phyloP scores from a whole-genome alignment of 2,888 invertebrate species.

The Hemistola chrysoprasaria region DNA sequence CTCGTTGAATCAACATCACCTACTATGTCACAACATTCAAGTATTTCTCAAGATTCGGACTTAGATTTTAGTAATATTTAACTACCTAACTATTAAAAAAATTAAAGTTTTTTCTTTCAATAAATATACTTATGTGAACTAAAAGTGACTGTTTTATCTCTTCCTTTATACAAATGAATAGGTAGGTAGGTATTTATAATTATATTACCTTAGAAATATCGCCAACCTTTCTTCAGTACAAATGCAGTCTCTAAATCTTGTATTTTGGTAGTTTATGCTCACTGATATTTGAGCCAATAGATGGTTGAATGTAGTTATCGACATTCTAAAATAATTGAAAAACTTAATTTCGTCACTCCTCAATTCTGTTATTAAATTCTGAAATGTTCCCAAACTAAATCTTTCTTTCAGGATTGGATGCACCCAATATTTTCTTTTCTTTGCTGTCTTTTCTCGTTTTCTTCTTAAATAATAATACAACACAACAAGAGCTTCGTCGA shows the following conservation, averaged over 20 bases:
- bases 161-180: conserved; percentile 7
- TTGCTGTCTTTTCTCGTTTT: too few species aligned
- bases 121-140: conserved; percentile 15
- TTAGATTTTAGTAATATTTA: conserved; percentile 21
- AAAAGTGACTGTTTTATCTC: conserved; percentile 8
- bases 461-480: too few species aligned
- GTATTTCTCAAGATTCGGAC: conserved; percentile 17
- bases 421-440: too few species aligned
- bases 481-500: too few species aligned
- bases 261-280: conserved; percentile 18
- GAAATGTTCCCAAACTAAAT: too few species aligned
- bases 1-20: conserved; percentile 14
- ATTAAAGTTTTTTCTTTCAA: conserved; percentile 15
- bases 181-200: conserved; percentile 9
- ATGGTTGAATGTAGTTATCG: conserved; percentile 3
- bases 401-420: too few species aligned
- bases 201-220: conserved; percentile 18
- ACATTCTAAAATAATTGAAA: too few species aligned
- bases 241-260: conserved; percentile 24
- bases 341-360: too few species aligned
- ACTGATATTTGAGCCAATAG: conserved; percentile 5
- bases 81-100: conserved; percentile 6
- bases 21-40: conserved; percentile 11
- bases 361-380: too few species aligned
- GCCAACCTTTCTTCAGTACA: conserved; percentile 24